Evolutionary conservation across 2,113 vertebrate genomes (phyloP).

Genomic region (Tympanuchus pallidicinctus): DNA sequence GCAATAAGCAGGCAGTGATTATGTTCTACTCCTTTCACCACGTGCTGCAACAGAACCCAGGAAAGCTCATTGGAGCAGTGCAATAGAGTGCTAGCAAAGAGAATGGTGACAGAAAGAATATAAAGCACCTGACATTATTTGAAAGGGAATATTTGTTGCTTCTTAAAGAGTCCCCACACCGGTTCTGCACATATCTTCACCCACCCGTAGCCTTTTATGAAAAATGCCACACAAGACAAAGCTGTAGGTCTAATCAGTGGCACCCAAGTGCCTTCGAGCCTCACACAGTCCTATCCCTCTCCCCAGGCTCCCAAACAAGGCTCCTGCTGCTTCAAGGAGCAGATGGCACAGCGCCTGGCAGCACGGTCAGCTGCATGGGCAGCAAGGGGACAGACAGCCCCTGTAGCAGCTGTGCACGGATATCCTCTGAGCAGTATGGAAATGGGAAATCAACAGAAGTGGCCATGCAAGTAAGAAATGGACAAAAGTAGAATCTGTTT

Average conservation of each 20-base stretch:
- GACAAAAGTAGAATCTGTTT: not conserved
- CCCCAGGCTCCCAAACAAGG: not conserved
- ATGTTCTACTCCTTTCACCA: not conserved
- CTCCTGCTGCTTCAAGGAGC: not conserved
- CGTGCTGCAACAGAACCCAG: not conserved
- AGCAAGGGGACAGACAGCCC: not conserved
- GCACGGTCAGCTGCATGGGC: constrained; percentile 1
- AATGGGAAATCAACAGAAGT: not conserved
- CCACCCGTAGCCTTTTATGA: not conserved
- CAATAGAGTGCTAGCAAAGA: not conserved
- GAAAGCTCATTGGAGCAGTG: not conserved
- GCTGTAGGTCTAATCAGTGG: not conserved
- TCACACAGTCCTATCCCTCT: not conserved
- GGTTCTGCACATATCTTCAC: not conserved
- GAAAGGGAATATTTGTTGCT: constrained; percentile 8
- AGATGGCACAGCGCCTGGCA: constrained; percentile 24
- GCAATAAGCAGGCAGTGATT: not conserved
- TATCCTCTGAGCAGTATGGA: not conserved
- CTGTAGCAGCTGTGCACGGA: not conserved
- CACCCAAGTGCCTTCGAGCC: too few species aligned
- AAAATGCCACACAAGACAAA: not conserved
- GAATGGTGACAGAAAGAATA: not conserved
- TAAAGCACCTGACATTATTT: not conserved
- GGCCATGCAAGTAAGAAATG: not conserved
- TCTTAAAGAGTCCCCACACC: not conserved